Base-by-base conservation (phyloP, 2,888 invertebrate genomes). In the Dryadula phaetusa region DNA sequence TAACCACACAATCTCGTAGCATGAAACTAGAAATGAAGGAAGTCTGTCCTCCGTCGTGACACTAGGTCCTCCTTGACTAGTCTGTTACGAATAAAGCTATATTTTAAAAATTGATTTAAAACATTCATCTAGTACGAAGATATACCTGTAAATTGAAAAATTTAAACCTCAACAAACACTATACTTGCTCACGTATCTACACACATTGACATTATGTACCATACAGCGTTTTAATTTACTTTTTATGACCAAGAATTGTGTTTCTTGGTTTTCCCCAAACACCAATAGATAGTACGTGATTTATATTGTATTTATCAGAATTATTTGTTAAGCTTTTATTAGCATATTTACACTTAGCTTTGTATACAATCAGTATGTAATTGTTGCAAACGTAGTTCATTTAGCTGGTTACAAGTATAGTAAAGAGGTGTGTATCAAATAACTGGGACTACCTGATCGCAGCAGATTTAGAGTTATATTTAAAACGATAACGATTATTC, bases 231-330 rank as follows among this genome's bases (percentile, higher is more conserved):
- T 34, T 53, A 53, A 32, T 53, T 34, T 20, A 12, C 14, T 53
- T 53, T 53, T 32, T 34, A 37, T 18, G 20, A 37, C 3, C 54
- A 40, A 40, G 22, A 22, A 56, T 20, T 20, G 8, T 5, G 56
- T 40, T 54, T 40, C 8, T 56, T 4, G 52, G 52, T 52, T 52
- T 52, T 52, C 28, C n/a, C 52, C 28, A 16, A 52, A 52, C 52
- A 16, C 16, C 52, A 52, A 52, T 52, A 52, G 52, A 52, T 52
- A 28, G 28, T 52, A 0, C n/a, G 16, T 16, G 16, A 52, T 28
- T 52, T 16, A 28, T 52, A 25, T 52, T 28, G 28, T n/a, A 16
- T 10, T 52, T 32, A 28, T 16, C 28, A 52, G 28, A 28, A 52
- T 52, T 52, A 28, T 52, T 52, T 32, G 28, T 32, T 16, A 44